phyloP scores from a whole-genome alignment of 2,797 vertebrate species.

The Pelobates cultripes region DNA sequence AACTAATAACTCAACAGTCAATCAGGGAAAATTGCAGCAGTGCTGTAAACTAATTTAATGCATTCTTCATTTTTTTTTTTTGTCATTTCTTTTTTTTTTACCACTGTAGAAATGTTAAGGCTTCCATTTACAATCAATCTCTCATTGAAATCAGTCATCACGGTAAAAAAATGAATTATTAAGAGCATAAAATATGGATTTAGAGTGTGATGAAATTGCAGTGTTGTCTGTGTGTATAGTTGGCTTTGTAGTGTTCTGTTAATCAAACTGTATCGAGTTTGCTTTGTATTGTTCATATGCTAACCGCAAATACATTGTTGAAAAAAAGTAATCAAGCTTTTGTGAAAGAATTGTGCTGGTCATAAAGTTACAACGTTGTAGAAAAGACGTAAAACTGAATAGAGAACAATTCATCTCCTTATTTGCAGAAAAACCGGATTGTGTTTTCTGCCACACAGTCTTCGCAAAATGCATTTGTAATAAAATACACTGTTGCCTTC shows the following conservation, averaged over 20 bases:
- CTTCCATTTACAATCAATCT: constrained; percentile 44
- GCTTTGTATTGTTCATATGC: background rate
- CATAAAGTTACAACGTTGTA: constrained; percentile 1
- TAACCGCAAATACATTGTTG: background rate
- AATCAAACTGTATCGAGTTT: background rate
- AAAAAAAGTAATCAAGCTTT: constrained; percentile 2
- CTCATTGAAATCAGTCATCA: constrained; percentile 43
- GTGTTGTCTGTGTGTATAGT: background rate
- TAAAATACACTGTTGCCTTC: background rate
- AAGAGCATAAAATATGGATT: constrained; percentile 13
- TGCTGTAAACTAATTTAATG: constrained; percentile 30
- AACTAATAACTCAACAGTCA: constrained; percentile 44
- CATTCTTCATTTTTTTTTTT: constrained; percentile 33
- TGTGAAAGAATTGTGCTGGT: background rate
- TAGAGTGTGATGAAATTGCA: background rate
- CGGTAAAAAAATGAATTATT: background rate
- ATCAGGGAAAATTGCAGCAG: constrained; percentile 41
- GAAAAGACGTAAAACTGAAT: background rate
- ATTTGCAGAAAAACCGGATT: background rate
- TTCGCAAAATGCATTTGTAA: background rate
- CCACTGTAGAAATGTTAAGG: constrained; percentile 6
- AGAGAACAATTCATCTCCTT: constrained; percentile 2
- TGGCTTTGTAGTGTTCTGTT: background rate
- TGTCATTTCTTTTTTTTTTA: background rate
- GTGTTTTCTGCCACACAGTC: background rate